Percentiles rank a stretch among this genome's conserved stretches.
Conservation (phyloP, 53 echinoderm and acorn worm species). For the Echinometra lucunter region DNA sequence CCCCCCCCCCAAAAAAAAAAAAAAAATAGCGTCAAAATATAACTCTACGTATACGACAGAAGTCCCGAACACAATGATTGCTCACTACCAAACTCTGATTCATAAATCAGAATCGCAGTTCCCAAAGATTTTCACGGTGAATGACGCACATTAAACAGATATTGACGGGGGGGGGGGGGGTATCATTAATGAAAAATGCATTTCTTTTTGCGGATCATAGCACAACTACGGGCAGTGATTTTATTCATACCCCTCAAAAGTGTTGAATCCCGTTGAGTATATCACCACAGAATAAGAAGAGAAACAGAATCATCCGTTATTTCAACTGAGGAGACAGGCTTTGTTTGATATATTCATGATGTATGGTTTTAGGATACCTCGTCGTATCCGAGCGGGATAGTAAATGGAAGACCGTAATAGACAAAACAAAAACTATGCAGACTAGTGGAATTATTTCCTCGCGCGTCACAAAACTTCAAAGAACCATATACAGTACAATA, state of each 20-base stretch:
- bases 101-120: neutral
- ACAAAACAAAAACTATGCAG: too few species aligned
- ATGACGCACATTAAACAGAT: neutral
- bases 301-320: neutral
- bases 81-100: neutral
- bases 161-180: neutral
- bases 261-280: too few species aligned
- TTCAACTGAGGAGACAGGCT: neutral
- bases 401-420: neutral
- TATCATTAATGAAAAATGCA: neutral
- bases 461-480: too few species aligned
- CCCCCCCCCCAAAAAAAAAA: too few species aligned
- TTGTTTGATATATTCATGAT: neutral
- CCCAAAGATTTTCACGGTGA: neutral
- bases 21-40: neutral
- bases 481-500: too few species aligned
- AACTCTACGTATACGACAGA: neutral
- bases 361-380: neutral
- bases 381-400: neutral
- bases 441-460: neutral
- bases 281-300: neutral
- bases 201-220: too few species aligned
- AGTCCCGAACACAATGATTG: neutral
- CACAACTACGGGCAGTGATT: neutral
- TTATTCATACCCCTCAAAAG: neutral